These are phyloP conservation scores for Nesometra sesokonis DNA, from an alignment of 35 echinoderm and acorn worm species.

Conservation along the genomic window DNA sequence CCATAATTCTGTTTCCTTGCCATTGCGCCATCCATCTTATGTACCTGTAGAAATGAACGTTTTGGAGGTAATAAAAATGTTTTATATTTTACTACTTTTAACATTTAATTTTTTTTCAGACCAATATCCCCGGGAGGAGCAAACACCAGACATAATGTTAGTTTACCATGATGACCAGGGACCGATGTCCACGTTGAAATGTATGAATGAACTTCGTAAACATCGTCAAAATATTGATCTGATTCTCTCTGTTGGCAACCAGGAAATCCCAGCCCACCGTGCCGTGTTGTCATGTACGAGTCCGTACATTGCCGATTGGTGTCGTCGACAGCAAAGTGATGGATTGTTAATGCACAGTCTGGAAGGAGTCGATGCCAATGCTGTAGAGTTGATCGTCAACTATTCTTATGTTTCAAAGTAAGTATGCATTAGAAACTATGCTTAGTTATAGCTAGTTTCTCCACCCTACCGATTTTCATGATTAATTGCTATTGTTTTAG, in stretches of 20 bases:
- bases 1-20: no score
- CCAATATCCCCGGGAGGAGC: not conserved
- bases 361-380: slow-evolving; percentile 27
- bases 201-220: slow-evolving; percentile 77
- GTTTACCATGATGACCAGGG: slow-evolving; percentile 47
- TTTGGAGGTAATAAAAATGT: no score
- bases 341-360: slow-evolving; percentile 17
- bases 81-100: no score
- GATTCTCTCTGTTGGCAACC: slow-evolving; percentile 48
- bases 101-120: not conserved
- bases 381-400: slow-evolving; percentile 76
- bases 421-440: no score
- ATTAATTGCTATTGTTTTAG: no score
- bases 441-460: no score
- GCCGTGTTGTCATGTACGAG: slow-evolving; percentile 81
- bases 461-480: no score
- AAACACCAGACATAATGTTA: not conserved
- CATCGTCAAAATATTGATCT: slow-evolving; percentile 75
- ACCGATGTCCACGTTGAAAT: slow-evolving; percentile 39
- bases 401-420: slow-evolving; percentile 86
- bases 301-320: slow-evolving; percentile 44
- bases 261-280: slow-evolving; percentile 73
- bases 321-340: slow-evolving; percentile 1
- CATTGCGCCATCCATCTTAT: no score
- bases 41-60: no score